Percentiles rank a stretch among this genome's conserved stretches.
These are phyloP conservation scores for Oncorhynchus clarkii DNA, from an alignment of 2,113 vertebrate genomes.

Conservation along the genomic window DNA sequence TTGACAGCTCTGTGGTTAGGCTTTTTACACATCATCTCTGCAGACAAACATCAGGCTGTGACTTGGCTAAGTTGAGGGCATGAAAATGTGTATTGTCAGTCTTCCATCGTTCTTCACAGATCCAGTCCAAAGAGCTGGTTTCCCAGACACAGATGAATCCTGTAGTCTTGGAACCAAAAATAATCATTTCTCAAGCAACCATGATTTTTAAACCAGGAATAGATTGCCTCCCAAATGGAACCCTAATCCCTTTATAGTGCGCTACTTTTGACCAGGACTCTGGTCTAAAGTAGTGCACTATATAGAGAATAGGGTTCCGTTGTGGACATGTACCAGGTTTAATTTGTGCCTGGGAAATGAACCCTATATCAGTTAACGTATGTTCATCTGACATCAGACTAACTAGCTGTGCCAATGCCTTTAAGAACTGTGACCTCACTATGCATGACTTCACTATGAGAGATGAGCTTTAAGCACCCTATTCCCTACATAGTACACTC, in stretches of 20 bases:
- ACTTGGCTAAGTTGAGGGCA: neutral
- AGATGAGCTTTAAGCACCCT: constrained; percentile 43
- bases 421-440: constrained; percentile 51
- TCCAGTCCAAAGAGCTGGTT: neutral
- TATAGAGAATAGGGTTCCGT: too few relatives aligned
- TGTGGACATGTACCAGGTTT: neutral
- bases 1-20: neutral
- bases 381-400: constrained; percentile 62
- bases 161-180: too few relatives aligned
- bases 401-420: constrained; percentile 59
- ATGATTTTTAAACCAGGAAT: too few relatives aligned
- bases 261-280: neutral
- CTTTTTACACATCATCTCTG: neutral
- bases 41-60: neutral
- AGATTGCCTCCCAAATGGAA: too few relatives aligned
- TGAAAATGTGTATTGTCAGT: neutral
- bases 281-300: too few relatives aligned
- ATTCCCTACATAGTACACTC: too few relatives aligned
- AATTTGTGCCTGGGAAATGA: neutral
- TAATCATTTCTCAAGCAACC: too few relatives aligned
- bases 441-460: constrained; percentile 58
- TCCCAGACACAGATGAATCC: too few relatives aligned
- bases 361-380: constrained; percentile 26
- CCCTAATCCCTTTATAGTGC: too few relatives aligned
- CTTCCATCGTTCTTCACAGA: neutral